A percentile compares a stretch with the other conserved stretches of the same genome.
phyloP scores from a whole-genome alignment of 1,140 invertebrate genomes.

The Camponotus pennsylvanicus region DNA sequence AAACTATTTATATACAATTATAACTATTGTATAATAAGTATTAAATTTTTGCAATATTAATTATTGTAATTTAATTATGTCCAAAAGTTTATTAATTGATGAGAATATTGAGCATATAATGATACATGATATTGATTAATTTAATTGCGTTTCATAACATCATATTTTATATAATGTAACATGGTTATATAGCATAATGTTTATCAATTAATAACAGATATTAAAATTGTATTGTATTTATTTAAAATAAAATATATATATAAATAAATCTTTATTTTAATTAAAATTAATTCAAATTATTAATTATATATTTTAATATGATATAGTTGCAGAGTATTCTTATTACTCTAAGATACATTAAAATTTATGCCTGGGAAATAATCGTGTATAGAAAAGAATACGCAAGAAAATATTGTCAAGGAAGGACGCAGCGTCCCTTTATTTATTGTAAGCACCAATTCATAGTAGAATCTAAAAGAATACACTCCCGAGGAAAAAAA shows the following conservation, averaged over 20 bases:
- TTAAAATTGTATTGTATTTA: constrained; percentile 19
- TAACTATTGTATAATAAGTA: constrained; percentile 27
- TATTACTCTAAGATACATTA: too few relatives aligned
- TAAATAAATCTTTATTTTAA: too few relatives aligned
- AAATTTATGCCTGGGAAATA: not conserved
- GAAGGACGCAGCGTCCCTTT: not conserved
- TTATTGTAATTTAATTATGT: constrained; percentile 53
- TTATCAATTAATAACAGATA: constrained; percentile 30
- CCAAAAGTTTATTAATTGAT: constrained; percentile 39
- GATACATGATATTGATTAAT: constrained; percentile 28
- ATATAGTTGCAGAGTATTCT: not conserved
- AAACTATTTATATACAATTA: constrained; percentile 28
- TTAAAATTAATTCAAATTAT: too few relatives aligned
- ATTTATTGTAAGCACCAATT: not conserved
- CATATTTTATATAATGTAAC: constrained; percentile 32
- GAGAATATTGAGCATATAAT: constrained; percentile 19
- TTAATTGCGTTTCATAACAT: constrained; percentile 17
- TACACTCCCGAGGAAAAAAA: constrained; percentile 38
- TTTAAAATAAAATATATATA: not conserved
- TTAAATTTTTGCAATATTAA: constrained; percentile 54
- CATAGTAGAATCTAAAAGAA: not conserved
- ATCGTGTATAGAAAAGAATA: not conserved
- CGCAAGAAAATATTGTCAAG: not conserved
- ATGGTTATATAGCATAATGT: constrained; percentile 19
- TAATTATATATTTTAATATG: not conserved